These are phyloP conservation scores for Coleophora deauratella DNA, from an alignment of 2,888 invertebrate genomes.

Conservation along the genomic window DNA sequence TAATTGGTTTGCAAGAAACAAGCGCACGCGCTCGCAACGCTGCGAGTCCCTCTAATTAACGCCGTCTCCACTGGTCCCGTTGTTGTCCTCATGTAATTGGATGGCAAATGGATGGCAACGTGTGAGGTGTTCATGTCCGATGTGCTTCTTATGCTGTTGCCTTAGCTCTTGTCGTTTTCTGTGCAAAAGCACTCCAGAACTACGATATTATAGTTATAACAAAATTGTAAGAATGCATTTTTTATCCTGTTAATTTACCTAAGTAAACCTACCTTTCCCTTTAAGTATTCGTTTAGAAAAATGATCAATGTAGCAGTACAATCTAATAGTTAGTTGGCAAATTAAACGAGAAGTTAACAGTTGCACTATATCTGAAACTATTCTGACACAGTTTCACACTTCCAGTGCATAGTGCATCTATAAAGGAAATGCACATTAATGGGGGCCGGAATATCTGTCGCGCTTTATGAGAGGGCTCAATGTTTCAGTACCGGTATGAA, in stretches of 20 bases:
- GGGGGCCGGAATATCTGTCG: conserved; percentile 40
- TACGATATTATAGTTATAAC: too few species aligned
- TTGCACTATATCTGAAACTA: background rate
- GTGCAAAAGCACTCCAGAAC: too few species aligned
- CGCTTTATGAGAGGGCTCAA: conserved; percentile 19
- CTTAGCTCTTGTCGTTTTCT: conserved; percentile 18
- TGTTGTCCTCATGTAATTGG: conserved; percentile 41
- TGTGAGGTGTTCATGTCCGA: conserved; percentile 28
- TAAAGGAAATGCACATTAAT: conserved; percentile 36
- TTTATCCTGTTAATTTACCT: too few species aligned
- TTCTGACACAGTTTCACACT: too few species aligned
- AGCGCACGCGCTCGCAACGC: conserved; percentile 31
- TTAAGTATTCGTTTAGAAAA: too few species aligned
- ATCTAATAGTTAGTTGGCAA: too few species aligned
- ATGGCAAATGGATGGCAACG: conserved; percentile 47
- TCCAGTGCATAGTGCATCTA: too few species aligned
- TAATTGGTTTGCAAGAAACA: conserved; percentile 59
- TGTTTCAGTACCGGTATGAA: conserved; percentile 26
- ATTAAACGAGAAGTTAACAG: too few species aligned
- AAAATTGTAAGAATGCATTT: too few species aligned
- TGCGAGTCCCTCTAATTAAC: conserved; percentile 59
- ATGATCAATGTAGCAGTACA: too few species aligned
- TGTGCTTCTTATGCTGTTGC: conserved; percentile 12
- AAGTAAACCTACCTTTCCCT: too few species aligned
- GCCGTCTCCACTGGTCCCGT: conserved; percentile 28